Base-by-base conservation (phyloP, 2,113 vertebrate species). In the Psilopogon haemacephalus region DNA sequence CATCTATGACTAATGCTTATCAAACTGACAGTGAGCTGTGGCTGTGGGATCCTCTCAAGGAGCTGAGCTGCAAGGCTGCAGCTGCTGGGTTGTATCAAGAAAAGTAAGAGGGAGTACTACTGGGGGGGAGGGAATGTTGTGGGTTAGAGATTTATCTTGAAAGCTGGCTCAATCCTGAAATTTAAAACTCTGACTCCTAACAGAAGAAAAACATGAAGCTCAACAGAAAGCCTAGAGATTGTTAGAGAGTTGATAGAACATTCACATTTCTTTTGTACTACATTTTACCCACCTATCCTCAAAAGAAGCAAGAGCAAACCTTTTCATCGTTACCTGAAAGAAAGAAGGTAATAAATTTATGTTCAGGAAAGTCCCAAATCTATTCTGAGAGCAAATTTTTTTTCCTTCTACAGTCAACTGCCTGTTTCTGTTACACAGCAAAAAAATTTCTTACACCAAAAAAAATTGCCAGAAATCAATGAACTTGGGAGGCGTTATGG, bases 1-100 rank as follows among this genome's bases (percentile, higher is more conserved):
- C 84, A 89, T 48, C 55, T 84, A 42, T 74, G 85, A 88, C 79
- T 92, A 88, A 95, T 78, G 84, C 54, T 91, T 85, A 69, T 59
- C 90, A 94, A 93, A 95, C 15, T 75, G 89, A 95, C 30, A 88
- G 89, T 2, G 28, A 74, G 70, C 63, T 72, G 55, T 0, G 1
- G 85, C 33, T 81, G 89, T 70, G 84, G 95, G 83, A 94, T 79
- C 72, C 90, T 74, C 33, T 30, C 85, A 60, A 78, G 81, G 50
- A 88, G 74, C 60, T 58, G 63, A 92, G 75, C 87, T 52, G 86
- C 30, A 7, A 82, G 54, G 71, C 84, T 84, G 81, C 82, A 92
- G 80, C 60, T 54, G 82, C 64, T 83, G 67, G 69, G 17, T 3
- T 73, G 33, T 6, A 50, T 26, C 86, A 54, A 72, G 30, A 15